Conservation (phyloP, 2,888 invertebrate species). For the Seira sanloemensis region DNA sequence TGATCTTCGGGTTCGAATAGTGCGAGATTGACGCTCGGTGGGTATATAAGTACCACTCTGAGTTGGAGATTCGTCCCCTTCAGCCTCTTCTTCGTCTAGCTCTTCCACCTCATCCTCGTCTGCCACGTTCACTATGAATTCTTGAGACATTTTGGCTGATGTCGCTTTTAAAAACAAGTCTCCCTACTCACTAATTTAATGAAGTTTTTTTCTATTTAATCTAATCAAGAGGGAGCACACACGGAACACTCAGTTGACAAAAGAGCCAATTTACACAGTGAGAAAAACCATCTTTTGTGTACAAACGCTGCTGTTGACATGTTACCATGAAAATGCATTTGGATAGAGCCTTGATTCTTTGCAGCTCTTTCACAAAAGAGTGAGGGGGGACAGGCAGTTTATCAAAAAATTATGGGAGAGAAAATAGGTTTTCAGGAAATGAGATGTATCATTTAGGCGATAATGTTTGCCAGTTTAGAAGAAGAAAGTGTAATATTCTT, state of each 20-base stretch:
- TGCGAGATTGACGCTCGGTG: no score
- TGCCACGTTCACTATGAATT: no score
- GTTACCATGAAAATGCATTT: neutral
- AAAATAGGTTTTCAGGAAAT: slow-evolving; percentile 26
- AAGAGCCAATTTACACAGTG: no score
- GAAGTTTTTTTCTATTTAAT: no score
- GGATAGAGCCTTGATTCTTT: neutral
- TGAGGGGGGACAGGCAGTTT: neutral
- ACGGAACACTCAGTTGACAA: no score
- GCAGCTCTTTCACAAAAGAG: neutral
- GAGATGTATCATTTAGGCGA: slow-evolving; percentile 33
- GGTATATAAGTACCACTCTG: no score
- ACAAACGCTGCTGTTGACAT: neutral
- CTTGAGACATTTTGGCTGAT: no score
- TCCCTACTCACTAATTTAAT: no score
- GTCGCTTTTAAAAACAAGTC: no score
- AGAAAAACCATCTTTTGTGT: no score
- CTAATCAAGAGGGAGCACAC: no score
- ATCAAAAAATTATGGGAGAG: slow-evolving; percentile 8
- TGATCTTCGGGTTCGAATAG: no score
- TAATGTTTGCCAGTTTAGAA: slow-evolving; percentile 37
- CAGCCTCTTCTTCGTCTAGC: neutral
- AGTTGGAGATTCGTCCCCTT: neutral
- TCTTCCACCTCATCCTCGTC: neutral
- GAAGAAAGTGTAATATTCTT: slow-evolving; percentile 38